phyloP scores from a whole-genome alignment of 1,140 invertebrate species.

The Atopsyche davidsoni region DNA sequence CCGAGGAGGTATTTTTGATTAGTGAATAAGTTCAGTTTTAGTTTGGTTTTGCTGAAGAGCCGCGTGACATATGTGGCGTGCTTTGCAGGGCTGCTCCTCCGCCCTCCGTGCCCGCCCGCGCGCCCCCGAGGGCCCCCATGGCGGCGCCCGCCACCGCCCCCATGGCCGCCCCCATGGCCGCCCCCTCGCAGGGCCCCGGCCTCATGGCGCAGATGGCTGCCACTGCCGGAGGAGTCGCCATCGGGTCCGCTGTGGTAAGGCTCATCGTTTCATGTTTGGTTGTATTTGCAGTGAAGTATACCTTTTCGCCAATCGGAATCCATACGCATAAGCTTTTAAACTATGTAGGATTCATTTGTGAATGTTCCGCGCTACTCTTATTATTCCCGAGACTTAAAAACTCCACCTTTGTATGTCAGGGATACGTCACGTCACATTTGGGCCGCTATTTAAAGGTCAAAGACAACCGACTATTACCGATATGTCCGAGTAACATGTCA shows the following conservation, averaged over 20 bases:
- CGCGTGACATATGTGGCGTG: conserved; percentile 9
- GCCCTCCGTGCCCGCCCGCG: conserved; percentile 46
- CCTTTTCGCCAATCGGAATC: no score
- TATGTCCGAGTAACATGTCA: no score
- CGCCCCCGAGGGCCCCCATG: conserved; percentile 38
- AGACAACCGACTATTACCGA: no score
- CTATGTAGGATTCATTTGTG: no score
- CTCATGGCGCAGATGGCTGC: conserved; percentile 85
- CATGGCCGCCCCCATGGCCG: conserved; percentile 44
- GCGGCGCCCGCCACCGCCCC: conserved; percentile 42
- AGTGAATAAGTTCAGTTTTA: not conserved
- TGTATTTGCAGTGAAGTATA: no score
- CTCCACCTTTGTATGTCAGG: no score
- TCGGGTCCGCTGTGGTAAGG: conserved; percentile 73
- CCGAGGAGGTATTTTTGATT: conserved; percentile 49
- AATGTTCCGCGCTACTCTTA: no score
- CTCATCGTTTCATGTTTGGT: conserved; percentile 2
- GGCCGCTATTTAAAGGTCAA: no score
- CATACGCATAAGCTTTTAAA: no score
- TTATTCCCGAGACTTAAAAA: no score
- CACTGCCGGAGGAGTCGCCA: conserved; percentile 83
- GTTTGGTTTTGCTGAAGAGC: conserved; percentile 6
- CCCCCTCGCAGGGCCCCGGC: conserved; percentile 53
- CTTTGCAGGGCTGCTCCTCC: conserved; percentile 42
- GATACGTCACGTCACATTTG: no score